These are phyloP conservation scores for Salticus scenicus DNA, from an alignment of 2,888 invertebrate genomes.

Conservation along the genomic window DNA sequence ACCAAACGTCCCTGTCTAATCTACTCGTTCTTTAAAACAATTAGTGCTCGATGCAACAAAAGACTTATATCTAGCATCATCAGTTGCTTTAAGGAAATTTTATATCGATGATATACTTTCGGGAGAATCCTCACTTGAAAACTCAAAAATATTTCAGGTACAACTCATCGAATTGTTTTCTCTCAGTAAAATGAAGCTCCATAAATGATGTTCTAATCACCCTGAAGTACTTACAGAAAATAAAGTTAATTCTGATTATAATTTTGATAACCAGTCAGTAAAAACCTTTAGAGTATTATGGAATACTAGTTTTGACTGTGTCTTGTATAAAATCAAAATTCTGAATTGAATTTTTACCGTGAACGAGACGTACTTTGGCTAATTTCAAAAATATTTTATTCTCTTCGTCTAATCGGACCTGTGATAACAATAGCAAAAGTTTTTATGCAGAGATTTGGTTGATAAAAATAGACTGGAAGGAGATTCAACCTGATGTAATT, in stretches of 20 bases:
- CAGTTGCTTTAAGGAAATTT: background rate
- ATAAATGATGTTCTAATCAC: background rate
- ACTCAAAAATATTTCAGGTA: background rate
- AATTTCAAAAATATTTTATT: background rate
- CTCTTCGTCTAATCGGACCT: background rate
- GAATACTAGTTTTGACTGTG: background rate
- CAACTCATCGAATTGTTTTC: background rate
- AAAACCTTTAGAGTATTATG: conserved; percentile 2
- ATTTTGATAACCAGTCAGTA: too few species aligned
- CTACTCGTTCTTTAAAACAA: background rate
- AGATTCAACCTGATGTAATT: too few species aligned
- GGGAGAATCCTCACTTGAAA: background rate
- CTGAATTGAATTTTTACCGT: background rate
- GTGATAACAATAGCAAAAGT: background rate
- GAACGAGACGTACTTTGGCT: background rate
- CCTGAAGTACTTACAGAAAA: too few species aligned
- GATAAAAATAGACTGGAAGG: too few species aligned
- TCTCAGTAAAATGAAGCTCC: background rate
- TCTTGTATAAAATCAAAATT: background rate
- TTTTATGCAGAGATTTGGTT: background rate
- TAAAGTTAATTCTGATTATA: too few species aligned
- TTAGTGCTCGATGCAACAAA: background rate
- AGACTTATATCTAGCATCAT: background rate
- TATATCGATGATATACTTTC: background rate
- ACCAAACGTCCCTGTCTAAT: background rate